Evolutionary conservation across 2,797 vertebrate genomes (phyloP).

Genomic region (Chaetodon trifasciatus): DNA sequence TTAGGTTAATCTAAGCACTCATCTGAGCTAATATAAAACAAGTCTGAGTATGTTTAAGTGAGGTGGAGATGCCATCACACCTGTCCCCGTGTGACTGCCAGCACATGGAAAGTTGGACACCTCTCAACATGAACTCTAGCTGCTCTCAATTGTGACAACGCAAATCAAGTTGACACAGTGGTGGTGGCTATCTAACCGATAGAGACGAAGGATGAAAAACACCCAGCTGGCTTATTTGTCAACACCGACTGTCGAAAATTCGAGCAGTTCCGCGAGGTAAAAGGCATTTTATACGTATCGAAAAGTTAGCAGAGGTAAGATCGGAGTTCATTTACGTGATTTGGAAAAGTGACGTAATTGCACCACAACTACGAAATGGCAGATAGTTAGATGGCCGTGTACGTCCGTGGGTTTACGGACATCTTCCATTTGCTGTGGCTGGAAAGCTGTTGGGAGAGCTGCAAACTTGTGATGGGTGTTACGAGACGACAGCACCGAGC

Average conservation of each 20-base stretch:
- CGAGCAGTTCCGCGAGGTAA: constrained; percentile 27
- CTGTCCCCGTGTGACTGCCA: constrained; percentile 62
- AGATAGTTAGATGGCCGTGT: constrained; percentile 49
- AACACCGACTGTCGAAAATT: constrained; percentile 52
- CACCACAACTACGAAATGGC: constrained; percentile 74
- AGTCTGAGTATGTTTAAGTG: constrained; percentile 24
- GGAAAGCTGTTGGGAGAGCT: constrained; percentile 59
- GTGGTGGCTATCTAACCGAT: constrained; percentile 13
- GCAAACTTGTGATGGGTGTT: constrained; percentile 80
- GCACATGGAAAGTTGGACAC: constrained; percentile 75
- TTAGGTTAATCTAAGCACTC: background rate
- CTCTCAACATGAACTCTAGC: constrained; percentile 59
- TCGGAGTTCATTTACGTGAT: constrained; percentile 77
- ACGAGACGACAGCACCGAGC: constrained; percentile 78
- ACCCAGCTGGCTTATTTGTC: constrained; percentile 46
- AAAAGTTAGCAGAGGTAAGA: constrained; percentile 71
- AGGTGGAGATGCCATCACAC: constrained; percentile 67
- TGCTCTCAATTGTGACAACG: constrained; percentile 56
- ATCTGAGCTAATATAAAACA: constrained; percentile 7
- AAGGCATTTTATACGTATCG: constrained; percentile 28
- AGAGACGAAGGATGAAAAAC: constrained; percentile 17
- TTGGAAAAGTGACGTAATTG: constrained; percentile 83
- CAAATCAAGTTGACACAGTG: constrained; percentile 59
- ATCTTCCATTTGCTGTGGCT: constrained; percentile 66
- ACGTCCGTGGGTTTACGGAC: constrained; percentile 44